Evolutionary conservation across 2,113 vertebrate genomes (phyloP).

Genomic region (Nothoprocta pentlandii): DNA sequence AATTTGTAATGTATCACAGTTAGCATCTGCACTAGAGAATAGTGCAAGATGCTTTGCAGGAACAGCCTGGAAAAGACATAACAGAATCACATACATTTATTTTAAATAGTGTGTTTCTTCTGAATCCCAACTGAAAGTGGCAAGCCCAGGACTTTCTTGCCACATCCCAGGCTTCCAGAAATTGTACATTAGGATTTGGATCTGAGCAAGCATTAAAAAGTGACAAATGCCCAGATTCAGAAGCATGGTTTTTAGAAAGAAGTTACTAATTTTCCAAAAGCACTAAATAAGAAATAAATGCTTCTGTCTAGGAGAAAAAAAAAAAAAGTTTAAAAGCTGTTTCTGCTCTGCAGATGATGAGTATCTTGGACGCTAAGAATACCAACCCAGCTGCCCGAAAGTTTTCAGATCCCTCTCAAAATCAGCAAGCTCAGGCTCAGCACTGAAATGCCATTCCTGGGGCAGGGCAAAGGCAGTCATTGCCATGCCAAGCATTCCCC

Average conservation of each 20-base stretch:
- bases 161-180: not conserved
- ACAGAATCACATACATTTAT: not conserved
- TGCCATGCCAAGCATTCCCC: not conserved
- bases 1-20: not conserved
- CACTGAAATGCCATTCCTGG: fast-evolving
- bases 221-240: not conserved
- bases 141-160: fast-evolving
- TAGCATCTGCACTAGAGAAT: not conserved
- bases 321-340: not conserved
- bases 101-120: not conserved
- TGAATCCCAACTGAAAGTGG: not conserved
- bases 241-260: not conserved
- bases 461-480: not conserved
- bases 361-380: not conserved
- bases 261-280: not conserved
- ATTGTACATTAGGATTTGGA: not conserved
- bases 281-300: not conserved
- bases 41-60: fast-evolving
- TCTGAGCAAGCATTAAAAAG: not conserved
- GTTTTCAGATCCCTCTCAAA: not conserved
- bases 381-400: fast-evolving
- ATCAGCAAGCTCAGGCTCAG: not conserved
- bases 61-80: not conserved
- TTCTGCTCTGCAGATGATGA: not conserved
- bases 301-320: not conserved